Evolutionary conservation across 2,888 invertebrate genomes (phyloP).

Genomic region (Charanyca ferruginea): DNA sequence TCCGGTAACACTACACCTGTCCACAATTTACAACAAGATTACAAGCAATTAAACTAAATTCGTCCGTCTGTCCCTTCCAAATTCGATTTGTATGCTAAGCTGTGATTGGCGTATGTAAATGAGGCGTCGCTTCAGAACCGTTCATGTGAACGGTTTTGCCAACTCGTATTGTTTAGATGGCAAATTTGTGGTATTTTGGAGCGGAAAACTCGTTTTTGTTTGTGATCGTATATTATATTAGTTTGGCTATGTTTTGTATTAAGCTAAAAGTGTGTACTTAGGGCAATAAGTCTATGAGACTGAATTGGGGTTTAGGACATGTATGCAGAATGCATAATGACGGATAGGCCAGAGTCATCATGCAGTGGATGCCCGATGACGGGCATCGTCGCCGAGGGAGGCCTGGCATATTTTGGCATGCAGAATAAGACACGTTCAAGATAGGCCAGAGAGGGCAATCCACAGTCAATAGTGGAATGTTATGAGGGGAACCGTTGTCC

Average conservation of each 20-base stretch:
- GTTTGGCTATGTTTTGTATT: constrained; percentile 24
- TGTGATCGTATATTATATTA: constrained; percentile 39
- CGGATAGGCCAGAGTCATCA: no score
- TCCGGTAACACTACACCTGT: constrained; percentile 24
- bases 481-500: no score
- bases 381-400: no score
- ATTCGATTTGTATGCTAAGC: constrained; percentile 69
- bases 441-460: no score
- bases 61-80: constrained; percentile 55
- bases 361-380: no score
- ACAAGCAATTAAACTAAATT: constrained; percentile 66
- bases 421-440: no score
- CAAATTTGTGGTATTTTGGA: constrained; percentile 41
- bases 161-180: constrained; percentile 55
- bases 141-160: constrained; percentile 57
- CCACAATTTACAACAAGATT: constrained; percentile 59
- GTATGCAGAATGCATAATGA: no score
- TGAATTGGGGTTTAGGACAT: no score
- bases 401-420: no score
- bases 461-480: no score
- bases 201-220: constrained; percentile 39
- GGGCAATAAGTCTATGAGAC: no score
- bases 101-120: constrained; percentile 68
- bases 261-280: no score
- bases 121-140: constrained; percentile 50